Evolutionary conservation across 2,888 invertebrate genomes (phyloP).

Genomic region (Aquatica leii): DNA sequence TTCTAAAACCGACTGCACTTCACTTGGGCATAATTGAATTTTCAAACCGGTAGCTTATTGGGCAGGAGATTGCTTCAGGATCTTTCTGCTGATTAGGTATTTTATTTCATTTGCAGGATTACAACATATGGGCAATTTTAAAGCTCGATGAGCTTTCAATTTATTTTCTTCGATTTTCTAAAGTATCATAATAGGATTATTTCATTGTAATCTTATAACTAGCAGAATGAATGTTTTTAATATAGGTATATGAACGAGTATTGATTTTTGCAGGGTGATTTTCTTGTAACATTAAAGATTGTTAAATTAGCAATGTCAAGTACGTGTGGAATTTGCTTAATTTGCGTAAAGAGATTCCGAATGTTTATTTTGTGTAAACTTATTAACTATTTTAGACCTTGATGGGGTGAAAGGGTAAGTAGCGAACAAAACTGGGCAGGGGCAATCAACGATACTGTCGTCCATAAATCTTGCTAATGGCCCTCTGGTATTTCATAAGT

Average conservation of each 20-base stretch:
- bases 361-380: conserved; percentile 34
- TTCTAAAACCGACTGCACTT: conserved; percentile 52
- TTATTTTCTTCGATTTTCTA: conserved; percentile 33
- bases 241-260: not conserved
- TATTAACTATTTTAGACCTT: conserved; percentile 38
- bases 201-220: conserved; percentile 8
- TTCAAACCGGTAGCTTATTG: conserved; percentile 60
- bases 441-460: conserved; percentile 54
- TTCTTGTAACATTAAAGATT: no score
- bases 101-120: conserved; percentile 57
- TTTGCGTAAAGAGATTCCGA: conserved; percentile 15
- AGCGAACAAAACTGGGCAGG: conserved; percentile 37
- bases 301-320: no score
- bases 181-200: conserved; percentile 4
- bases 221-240: conserved; percentile 11
- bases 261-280: no score
- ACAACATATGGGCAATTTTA: conserved; percentile 60
- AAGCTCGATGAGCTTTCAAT: conserved; percentile 38
- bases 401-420: conserved; percentile 40
- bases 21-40: conserved; percentile 61
- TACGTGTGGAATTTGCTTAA: conserved; percentile 18
- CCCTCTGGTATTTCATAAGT: conserved; percentile 61
- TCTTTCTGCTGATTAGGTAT: conserved; percentile 59
- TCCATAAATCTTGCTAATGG: conserved; percentile 60
- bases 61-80: conserved; percentile 58